Evolutionary conservation across 2,888 invertebrate species (phyloP).

Genomic region (Amphipoea oculea): DNA sequence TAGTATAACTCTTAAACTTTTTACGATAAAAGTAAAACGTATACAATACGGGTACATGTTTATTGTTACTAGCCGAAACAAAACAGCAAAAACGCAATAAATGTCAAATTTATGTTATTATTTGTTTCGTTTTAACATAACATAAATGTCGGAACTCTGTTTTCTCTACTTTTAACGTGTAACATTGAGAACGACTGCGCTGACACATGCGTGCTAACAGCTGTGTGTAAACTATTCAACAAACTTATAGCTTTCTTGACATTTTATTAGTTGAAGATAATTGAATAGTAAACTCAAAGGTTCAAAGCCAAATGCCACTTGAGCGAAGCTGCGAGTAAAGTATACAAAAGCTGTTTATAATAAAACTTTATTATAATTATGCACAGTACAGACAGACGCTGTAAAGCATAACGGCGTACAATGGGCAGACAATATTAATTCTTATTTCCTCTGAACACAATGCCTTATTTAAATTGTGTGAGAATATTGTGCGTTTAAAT

Average conservation of each 20-base stretch:
- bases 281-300: constrained; percentile 35
- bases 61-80: constrained; percentile 37
- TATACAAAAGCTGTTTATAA: constrained; percentile 53
- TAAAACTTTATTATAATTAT: constrained; percentile 57
- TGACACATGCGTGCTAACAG: constrained; percentile 26
- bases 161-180: constrained; percentile 31
- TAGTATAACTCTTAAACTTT: constrained; percentile 8
- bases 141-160: constrained; percentile 43
- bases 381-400: constrained; percentile 37
- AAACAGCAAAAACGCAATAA: constrained; percentile 41
- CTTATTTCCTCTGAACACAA: constrained; percentile 60
- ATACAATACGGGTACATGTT: constrained; percentile 22
- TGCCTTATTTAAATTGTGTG: constrained; percentile 66
- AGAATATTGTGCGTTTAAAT: constrained; percentile 68
- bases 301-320: constrained; percentile 43
- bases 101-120: constrained; percentile 55
- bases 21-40: constrained; percentile 19
- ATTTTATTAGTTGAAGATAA: constrained; percentile 24
- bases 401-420: constrained; percentile 51
- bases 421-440: constrained; percentile 60
- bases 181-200: constrained; percentile 27
- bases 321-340: constrained; percentile 37
- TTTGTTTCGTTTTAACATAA: constrained; percentile 48
- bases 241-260: constrained; percentile 19
- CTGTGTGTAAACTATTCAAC: constrained; percentile 24